Evolutionary conservation across 2,113 vertebrate genomes (phyloP).

Genomic region (Pachypanchax playfairii): DNA sequence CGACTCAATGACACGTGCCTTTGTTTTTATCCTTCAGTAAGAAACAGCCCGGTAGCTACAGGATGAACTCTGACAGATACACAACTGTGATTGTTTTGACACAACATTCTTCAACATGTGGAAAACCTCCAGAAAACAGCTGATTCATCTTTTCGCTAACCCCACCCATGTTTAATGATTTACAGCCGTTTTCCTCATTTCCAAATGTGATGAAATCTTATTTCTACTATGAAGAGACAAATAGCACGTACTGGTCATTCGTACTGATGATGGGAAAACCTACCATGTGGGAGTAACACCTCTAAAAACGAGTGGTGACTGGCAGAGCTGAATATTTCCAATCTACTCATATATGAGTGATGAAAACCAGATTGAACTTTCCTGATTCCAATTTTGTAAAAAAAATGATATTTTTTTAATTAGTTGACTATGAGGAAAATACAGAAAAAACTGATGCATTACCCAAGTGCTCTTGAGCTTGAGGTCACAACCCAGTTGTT

Average conservation of each 20-base stretch:
- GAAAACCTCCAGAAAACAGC: constrained; percentile 10
- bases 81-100: background rate
- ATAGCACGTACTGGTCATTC: background rate
- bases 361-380: background rate
- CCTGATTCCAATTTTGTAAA: background rate
- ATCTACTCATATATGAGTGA: background rate
- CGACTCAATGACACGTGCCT: background rate
- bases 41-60: background rate
- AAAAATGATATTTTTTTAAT: background rate
- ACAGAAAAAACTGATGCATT: too few species aligned
- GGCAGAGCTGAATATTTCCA: background rate
- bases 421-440: too few species aligned
- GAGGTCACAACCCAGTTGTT: too few species aligned
- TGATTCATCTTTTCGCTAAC: constrained; percentile 13
- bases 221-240: background rate
- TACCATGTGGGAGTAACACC: background rate
- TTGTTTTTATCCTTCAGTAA: background rate
- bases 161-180: constrained; percentile 15
- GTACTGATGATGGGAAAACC: background rate
- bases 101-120: constrained; percentile 4
- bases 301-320: background rate
- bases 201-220: constrained; percentile 3
- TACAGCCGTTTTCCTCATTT: constrained; percentile 2
- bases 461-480: too few species aligned
- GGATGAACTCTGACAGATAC: background rate